Evolutionary conservation across 2,888 invertebrate species (phyloP).

Genomic region (Cosmia trapezina): DNA sequence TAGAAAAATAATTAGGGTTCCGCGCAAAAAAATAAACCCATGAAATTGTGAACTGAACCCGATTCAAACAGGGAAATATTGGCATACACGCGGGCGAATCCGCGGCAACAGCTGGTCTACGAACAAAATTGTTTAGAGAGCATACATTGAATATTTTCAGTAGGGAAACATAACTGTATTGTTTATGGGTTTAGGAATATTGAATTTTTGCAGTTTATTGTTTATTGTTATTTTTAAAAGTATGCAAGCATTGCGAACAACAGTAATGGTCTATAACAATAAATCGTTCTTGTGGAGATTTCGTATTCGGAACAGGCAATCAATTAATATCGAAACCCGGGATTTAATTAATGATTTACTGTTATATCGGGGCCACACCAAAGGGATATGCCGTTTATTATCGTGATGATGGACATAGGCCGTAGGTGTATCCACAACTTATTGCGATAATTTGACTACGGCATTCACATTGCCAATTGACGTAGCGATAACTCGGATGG

Average conservation of each 20-base stretch:
- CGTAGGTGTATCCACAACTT: no score
- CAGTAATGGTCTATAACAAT: not conserved
- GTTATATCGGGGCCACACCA: no score
- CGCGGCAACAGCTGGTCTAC: not conserved
- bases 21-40: no score
- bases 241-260: constrained; percentile 2
- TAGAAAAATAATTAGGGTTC: no score
- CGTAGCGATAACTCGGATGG: no score
- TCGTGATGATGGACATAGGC: no score
- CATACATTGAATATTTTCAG: constrained; percentile 37
- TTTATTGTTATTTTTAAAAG: constrained; percentile 23
- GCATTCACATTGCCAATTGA: no score
- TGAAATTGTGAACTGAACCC: no score
- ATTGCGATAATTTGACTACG: no score
- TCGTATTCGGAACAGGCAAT: not conserved
- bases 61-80: no score
- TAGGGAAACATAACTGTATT: constrained; percentile 6
- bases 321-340: not conserved
- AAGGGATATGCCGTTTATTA: no score
- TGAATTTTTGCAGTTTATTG: constrained; percentile 29
- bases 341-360: not conserved
- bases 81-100: no score
- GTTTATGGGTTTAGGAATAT: constrained; percentile 45
- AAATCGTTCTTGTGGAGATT: constrained; percentile 16
- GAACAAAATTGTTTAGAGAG: constrained; percentile 38